A percentile compares a stretch with the other conserved stretches of the same genome.
phyloP scores from a whole-genome alignment of 2,113 vertebrate genomes.

The Caranx melampygus region DNA sequence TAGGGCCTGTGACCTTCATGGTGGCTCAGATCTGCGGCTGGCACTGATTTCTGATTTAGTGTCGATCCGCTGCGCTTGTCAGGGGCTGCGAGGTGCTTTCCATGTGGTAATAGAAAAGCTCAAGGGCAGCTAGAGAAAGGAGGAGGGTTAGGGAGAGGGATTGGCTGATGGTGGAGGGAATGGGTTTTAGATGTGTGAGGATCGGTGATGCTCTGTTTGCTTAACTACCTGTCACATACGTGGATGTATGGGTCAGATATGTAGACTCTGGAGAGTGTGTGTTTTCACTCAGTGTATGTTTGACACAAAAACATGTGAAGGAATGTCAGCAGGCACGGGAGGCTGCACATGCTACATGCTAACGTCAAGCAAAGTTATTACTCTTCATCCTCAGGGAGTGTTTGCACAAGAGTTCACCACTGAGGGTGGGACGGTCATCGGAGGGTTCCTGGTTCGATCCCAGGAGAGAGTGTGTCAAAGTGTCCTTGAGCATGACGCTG shows the following conservation, averaged over 20 bases:
- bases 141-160: constrained; percentile 71
- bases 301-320: constrained; percentile 14
- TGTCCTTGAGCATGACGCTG: no score
- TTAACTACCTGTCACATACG: constrained; percentile 89
- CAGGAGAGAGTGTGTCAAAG: no score
- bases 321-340: background rate
- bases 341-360: background rate
- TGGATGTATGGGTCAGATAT: constrained; percentile 83
- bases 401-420: background rate
- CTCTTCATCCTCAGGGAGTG: background rate
- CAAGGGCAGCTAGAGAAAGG: constrained; percentile 92
- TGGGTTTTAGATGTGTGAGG: constrained; percentile 68
- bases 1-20: constrained; percentile 99
- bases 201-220: constrained; percentile 74
- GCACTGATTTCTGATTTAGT: constrained; percentile 99
- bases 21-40: constrained; percentile 99
- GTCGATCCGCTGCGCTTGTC: constrained; percentile 99
- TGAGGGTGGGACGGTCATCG: no score
- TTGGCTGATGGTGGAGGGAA: constrained; percentile 73
- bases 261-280: constrained; percentile 7
- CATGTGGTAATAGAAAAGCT: constrained; percentile 99
- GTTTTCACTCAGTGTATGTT: constrained; percentile 18
- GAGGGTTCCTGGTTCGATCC: no score
- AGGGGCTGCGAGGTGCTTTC: constrained; percentile 99
- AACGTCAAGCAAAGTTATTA: background rate